These are phyloP conservation scores for Unio pictorum DNA, from an alignment of 2,888 invertebrate genomes.

Conservation along the genomic window DNA sequence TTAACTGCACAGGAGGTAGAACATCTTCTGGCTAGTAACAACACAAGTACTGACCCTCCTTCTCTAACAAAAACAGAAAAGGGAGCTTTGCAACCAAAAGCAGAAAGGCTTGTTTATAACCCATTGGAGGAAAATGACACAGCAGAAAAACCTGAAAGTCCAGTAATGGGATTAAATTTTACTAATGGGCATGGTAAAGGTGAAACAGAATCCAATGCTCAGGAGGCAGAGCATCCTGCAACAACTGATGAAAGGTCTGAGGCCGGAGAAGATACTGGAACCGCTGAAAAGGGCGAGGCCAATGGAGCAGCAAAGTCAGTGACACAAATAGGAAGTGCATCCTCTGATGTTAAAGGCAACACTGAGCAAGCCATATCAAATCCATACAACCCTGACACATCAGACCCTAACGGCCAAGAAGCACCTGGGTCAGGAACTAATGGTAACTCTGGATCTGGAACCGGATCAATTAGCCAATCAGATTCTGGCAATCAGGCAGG, in stretches of 20 bases:
- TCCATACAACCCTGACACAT: neutral
- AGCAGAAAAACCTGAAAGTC: neutral
- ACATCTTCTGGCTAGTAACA: constrained; percentile 15
- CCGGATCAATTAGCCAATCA: no score
- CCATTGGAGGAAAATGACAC: neutral
- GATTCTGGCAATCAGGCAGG: no score
- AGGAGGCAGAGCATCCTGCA: neutral
- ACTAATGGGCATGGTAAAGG: neutral
- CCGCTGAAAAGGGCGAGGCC: neutral
- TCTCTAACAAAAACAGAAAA: neutral
- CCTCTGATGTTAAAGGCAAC: no score
- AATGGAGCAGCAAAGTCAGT: neutral
- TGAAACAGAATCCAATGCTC: neutral
- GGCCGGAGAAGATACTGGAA: neutral
- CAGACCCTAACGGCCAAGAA: no score
- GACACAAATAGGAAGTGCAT: neutral
- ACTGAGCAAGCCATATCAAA: no score
- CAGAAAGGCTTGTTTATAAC: neutral
- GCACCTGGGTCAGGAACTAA: no score
- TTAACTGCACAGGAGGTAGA: constrained; percentile 20
- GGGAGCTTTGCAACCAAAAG: neutral
- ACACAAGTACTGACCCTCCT: constrained; percentile 7
- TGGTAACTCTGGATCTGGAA: no score
- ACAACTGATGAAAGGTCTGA: neutral
- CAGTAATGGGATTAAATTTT: no score